Percentiles rank a stretch among this genome's conserved stretches.
phyloP scores from a whole-genome alignment of 2,797 vertebrate genomes.

The Heteromormyrus szaboi region DNA sequence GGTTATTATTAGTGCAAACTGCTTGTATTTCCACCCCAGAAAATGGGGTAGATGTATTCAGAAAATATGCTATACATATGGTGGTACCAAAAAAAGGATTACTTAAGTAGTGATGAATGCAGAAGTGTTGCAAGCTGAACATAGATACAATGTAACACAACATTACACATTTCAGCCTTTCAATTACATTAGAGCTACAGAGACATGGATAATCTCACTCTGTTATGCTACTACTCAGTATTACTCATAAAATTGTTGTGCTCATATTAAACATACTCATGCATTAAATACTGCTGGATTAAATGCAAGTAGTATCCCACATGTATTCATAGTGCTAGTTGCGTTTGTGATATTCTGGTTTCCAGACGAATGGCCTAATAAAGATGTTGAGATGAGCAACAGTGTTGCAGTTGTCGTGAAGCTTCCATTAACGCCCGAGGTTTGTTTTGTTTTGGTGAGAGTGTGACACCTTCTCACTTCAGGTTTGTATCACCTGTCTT shows the following conservation, averaged over 20 bases:
- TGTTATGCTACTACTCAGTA: background rate
- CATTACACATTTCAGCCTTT: background rate
- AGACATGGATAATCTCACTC: background rate
- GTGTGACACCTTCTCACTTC: background rate
- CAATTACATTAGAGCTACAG: background rate
- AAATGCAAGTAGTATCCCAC: background rate
- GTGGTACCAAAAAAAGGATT: background rate
- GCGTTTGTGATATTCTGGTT: background rate
- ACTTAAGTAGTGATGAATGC: background rate
- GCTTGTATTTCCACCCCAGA: background rate
- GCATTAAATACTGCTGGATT: background rate
- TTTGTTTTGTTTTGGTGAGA: background rate
- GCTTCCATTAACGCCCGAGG: background rate
- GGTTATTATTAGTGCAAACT: conserved; percentile 1
- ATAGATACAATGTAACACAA: background rate
- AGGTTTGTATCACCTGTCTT: conserved; percentile 29
- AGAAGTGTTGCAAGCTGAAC: background rate
- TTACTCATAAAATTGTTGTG: background rate
- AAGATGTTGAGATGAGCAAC: background rate
- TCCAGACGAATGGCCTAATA: background rate
- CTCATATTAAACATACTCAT: background rate
- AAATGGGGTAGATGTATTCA: background rate
- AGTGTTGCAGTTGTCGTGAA: background rate
- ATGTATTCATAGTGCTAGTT: background rate
- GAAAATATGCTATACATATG: background rate